Evolutionary conservation across 2,113 vertebrate genomes (phyloP).

Genomic region (Struthio camelus): DNA sequence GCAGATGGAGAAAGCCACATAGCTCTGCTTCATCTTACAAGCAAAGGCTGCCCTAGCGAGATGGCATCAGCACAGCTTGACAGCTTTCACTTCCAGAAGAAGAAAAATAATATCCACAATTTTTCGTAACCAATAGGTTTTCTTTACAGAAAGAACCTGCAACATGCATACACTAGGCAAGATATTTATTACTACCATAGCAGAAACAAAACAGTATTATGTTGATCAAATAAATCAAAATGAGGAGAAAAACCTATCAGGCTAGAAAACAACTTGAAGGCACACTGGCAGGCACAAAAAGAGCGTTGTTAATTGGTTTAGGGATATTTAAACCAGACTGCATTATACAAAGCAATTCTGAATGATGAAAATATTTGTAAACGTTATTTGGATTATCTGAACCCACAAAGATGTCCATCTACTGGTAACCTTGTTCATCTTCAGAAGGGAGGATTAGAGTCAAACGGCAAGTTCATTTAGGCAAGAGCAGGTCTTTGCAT

Average conservation of each 20-base stretch:
- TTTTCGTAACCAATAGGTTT: neutral
- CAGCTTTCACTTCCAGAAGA: neutral
- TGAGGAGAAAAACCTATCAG: neutral
- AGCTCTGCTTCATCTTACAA: neutral
- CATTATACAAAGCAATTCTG: neutral
- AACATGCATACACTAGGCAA: neutral
- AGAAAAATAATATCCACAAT: neutral
- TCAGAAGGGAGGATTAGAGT: neutral
- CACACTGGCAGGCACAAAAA: neutral
- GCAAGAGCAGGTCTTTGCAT: neutral
- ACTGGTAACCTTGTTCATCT: neutral
- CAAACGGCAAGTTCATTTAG: neutral
- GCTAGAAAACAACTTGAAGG: neutral
- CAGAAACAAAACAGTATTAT: neutral
- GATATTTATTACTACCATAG: neutral
- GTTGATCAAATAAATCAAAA: neutral
- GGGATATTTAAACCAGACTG: neutral
- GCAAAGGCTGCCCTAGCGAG: neutral
- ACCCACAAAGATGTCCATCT: neutral
- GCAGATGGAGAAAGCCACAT: conserved; percentile 44
- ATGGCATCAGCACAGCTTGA: neutral
- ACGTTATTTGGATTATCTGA: neutral
- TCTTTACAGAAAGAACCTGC: neutral
- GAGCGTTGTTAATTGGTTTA: neutral
- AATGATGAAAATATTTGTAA: neutral